Percentiles rank a stretch among this genome's conserved stretches.
Conservation (phyloP, 2,797 vertebrate species). For the Pipistrellus pipistrellus region DNA sequence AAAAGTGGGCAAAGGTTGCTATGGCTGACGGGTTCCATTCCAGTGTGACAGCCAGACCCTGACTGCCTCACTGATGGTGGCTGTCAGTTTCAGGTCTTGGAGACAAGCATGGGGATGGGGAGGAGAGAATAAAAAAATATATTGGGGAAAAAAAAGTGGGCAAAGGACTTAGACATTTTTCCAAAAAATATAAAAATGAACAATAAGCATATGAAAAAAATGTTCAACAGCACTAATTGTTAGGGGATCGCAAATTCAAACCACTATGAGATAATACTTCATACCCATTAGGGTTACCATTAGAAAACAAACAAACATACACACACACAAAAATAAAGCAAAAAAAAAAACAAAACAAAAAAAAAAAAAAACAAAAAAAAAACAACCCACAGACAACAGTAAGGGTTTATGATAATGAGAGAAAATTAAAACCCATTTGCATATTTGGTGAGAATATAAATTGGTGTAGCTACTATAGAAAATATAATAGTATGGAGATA, state of each 20-base stretch:
- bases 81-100: too few species aligned
- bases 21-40: too few species aligned
- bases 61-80: too few species aligned
- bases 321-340: too few species aligned
- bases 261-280: not conserved
- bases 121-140: too few species aligned
- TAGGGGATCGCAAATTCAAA: constrained; percentile 26
- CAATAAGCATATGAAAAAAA: constrained; percentile 23
- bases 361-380: not conserved
- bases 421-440: not conserved
- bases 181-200: constrained; percentile 27
- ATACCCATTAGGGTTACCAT: not conserved
- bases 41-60: too few species aligned
- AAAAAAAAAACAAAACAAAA: not conserved
- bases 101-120: too few species aligned
- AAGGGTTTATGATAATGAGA: not conserved
- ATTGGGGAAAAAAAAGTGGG: not conserved
- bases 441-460: not conserved
- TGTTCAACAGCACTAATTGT: not conserved
- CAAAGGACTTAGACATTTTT: constrained; percentile 28
- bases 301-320: not conserved
- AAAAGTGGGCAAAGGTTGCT: not conserved
- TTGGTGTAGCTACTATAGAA: not conserved
- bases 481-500: not conserved
- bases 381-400: not conserved